These are phyloP conservation scores for Drosophila seclusa DNA, from an alignment of 2,888 invertebrate species.

Conservation along the genomic window DNA sequence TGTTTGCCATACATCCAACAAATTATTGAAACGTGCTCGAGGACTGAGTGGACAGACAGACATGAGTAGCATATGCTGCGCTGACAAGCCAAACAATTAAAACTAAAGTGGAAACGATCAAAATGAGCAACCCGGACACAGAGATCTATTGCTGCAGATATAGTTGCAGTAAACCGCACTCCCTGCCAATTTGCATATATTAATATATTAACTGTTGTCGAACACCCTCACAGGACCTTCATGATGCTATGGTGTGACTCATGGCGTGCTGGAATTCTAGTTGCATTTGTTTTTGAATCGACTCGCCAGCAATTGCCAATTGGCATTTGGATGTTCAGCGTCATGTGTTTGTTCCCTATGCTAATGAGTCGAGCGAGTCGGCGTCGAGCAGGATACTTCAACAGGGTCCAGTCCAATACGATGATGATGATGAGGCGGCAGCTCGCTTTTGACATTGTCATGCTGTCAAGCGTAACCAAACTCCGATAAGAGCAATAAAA, in stretches of 20 bases:
- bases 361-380: conserved; percentile 53
- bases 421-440: conserved; percentile 42
- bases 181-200: conserved; percentile 82
- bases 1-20: conserved; percentile 43
- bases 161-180: conserved; percentile 45
- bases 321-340: conserved; percentile 57
- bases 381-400: conserved; percentile 47
- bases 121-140: conserved; percentile 69
- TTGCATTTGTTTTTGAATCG: conserved; percentile 1
- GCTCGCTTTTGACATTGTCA: conserved; percentile 70
- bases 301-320: conserved; percentile 64
- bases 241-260: conserved; percentile 72
- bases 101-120: conserved; percentile 84
- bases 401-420: conserved; percentile 48
- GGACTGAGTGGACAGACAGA: background rate
- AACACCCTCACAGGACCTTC: conserved; percentile 58
- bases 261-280: conserved; percentile 48
- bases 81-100: conserved; percentile 82
- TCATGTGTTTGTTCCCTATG: conserved; percentile 68
- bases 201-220: conserved; percentile 67
- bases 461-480: conserved; percentile 81
- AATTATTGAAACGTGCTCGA: conserved; percentile 62
- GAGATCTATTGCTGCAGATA: conserved; percentile 65
- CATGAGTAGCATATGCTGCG: conserved; percentile 49
- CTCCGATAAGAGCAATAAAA: conserved; percentile 83